phyloP scores from a whole-genome alignment of 2,888 invertebrate genomes.

The Leptinotarsa rubiginosa region DNA sequence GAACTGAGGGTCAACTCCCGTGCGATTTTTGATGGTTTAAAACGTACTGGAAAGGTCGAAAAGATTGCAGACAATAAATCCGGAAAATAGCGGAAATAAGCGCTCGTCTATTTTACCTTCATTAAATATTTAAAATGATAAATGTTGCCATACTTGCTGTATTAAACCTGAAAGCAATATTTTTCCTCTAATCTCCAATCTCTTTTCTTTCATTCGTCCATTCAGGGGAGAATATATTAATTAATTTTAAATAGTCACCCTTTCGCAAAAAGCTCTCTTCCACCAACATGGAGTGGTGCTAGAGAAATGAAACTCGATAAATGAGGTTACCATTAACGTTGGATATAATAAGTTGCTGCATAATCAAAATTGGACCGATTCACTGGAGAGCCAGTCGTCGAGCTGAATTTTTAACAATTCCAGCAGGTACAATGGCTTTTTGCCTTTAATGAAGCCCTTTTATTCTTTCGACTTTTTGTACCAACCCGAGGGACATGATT shows the following conservation, averaged over 20 bases:
- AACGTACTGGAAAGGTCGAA: too few species aligned
- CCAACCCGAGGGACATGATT: not conserved
- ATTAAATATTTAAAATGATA: too few species aligned
- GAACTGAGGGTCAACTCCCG: too few species aligned
- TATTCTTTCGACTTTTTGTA: not conserved
- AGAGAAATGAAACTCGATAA: conserved; percentile 9
- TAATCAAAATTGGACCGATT: conserved; percentile 25
- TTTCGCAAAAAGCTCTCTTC: not conserved
- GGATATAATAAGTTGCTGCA: conserved; percentile 21
- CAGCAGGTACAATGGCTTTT: conserved; percentile 8
- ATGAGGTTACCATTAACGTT: conserved; percentile 23
- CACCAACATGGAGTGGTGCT: conserved; percentile 1
- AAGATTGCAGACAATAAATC: too few species aligned
- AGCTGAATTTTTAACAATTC: conserved; percentile 16
- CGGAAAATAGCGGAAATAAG: too few species aligned
- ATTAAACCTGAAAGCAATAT: not conserved
- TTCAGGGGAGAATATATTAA: not conserved
- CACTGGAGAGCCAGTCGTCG: not conserved
- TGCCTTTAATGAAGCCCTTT: conserved; percentile 10
- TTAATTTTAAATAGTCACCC: not conserved
- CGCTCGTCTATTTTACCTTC: too few species aligned
- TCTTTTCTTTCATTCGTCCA: not conserved
- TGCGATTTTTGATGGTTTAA: too few species aligned
- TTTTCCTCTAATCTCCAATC: not conserved
- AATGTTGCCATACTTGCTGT: too few species aligned